Conservation (phyloP, 2,888 invertebrate genomes). For the Aleiodes leptofemur region DNA sequence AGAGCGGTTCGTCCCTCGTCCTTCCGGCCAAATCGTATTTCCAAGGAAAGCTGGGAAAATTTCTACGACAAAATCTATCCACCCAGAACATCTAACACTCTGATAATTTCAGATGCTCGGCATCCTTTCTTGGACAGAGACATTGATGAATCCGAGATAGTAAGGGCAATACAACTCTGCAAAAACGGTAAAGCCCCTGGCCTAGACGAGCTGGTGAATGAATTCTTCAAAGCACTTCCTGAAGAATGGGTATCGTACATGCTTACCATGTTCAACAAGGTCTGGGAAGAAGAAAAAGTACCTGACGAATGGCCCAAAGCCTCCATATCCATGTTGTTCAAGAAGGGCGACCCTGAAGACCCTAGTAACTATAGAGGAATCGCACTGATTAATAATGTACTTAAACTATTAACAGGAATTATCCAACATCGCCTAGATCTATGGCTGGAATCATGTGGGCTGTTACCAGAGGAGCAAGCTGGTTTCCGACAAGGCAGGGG, state of each 20-base stretch:
- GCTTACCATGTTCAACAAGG: no score
- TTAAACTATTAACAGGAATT: not conserved
- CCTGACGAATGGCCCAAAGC: no score
- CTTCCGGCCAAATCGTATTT: not conserved
- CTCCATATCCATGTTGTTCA: no score
- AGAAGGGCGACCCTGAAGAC: no score
- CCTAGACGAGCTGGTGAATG: not conserved
- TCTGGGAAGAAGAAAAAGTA: no score
- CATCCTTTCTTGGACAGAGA: not conserved
- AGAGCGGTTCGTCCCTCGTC: not conserved
- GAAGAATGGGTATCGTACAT: not conserved
- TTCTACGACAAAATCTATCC: not conserved
- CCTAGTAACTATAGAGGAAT: not conserved
- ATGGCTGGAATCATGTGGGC: not conserved
- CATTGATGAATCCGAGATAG: not conserved
- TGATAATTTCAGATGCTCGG: not conserved
- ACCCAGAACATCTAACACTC: not conserved
- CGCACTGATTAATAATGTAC: not conserved
- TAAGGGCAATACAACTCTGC: not conserved
- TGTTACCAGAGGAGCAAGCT: conserved; percentile 2
- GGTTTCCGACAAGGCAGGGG: not conserved
- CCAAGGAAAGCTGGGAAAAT: not conserved
- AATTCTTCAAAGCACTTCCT: conserved; percentile 3
- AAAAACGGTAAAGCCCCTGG: conserved; percentile 9
- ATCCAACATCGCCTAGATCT: not conserved